Conservation (phyloP, 2,888 invertebrate genomes). For the Scaptomyza tumidula region DNA sequence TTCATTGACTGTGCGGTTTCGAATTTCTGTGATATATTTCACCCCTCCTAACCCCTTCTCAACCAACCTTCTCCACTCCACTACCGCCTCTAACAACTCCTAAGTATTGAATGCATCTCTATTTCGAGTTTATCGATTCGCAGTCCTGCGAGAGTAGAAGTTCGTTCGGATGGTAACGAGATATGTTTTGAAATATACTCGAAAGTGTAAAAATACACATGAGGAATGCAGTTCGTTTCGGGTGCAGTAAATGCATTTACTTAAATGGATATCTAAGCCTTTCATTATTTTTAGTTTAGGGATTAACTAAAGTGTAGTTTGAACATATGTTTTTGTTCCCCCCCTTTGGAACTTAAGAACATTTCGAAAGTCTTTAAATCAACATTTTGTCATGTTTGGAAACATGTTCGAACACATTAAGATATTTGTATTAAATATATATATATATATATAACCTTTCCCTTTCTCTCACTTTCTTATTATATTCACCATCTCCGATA, state of each 20-base stretch:
- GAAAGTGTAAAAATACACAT: background rate
- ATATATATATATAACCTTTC: too few species aligned
- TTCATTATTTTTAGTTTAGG: constrained; percentile 1
- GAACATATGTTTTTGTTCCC: background rate
- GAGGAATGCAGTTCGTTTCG: background rate
- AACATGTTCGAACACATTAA: too few species aligned
- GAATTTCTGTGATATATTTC: constrained; percentile 64
- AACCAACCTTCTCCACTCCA: constrained; percentile 2
- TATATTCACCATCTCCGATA: too few species aligned
- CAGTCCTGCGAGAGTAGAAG: constrained; percentile 10
- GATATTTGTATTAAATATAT: too few species aligned
- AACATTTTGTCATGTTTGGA: too few species aligned
- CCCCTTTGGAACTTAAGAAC: too few species aligned
- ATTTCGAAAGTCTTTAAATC: too few species aligned
- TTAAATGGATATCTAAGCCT: background rate
- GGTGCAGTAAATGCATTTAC: constrained; percentile 2
- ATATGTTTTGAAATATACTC: constrained; percentile 26
- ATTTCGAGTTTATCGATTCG: constrained; percentile 51
- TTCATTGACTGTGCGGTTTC: constrained; percentile 77
- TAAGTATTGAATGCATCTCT: constrained; percentile 34
- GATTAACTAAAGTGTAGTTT: constrained; percentile 5
- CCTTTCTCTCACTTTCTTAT: too few species aligned
- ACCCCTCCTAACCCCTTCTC: background rate
- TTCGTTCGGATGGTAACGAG: constrained; percentile 27
- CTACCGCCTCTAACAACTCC: background rate